Percentiles rank a stretch among this genome's conserved stretches.
Conservation (phyloP, 1,140 invertebrate genomes). For the Lepidurus arcticus region DNA sequence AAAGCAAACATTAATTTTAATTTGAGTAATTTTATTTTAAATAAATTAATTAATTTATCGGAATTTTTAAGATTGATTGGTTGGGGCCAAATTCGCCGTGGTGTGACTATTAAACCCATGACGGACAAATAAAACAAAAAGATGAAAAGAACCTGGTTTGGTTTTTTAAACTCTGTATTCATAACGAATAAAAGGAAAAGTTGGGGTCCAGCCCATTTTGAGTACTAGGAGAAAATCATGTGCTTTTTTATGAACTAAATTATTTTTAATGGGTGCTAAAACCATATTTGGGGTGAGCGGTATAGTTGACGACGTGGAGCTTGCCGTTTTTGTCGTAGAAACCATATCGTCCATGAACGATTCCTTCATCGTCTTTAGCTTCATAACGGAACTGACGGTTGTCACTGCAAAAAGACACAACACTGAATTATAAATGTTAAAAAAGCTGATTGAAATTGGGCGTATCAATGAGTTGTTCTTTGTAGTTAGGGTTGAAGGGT, state of each 20-base stretch:
- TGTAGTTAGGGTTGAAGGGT: neutral
- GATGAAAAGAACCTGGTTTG: neutral
- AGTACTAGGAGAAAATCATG: conserved; percentile 8
- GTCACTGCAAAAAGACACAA: conserved; percentile 50
- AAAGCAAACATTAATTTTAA: conserved; percentile 39
- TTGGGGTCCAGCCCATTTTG: conserved; percentile 28
- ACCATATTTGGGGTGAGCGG: conserved; percentile 62
- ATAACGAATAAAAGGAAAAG: conserved; percentile 26
- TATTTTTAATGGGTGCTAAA: conserved; percentile 45
- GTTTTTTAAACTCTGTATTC: conserved; percentile 26
- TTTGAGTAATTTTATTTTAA: conserved; percentile 33
- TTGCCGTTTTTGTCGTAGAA: conserved; percentile 73
- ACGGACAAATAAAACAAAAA: conserved; percentile 38
- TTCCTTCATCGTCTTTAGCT: conserved; percentile 66
- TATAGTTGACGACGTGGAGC: conserved; percentile 68
- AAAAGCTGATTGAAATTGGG: neutral
- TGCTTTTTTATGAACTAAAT: neutral
- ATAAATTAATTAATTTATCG: conserved; percentile 29
- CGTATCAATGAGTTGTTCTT: neutral
- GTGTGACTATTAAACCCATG: conserved; percentile 75
- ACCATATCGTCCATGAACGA: conserved; percentile 74
- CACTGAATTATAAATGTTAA: neutral
- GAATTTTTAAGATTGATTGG: conserved; percentile 69
- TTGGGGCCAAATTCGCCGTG: conserved; percentile 92
- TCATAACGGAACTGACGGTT: conserved; percentile 76